These are phyloP conservation scores for Harpagoxenus sublaevis DNA, from an alignment of 2,888 invertebrate species.

Conservation along the genomic window DNA sequence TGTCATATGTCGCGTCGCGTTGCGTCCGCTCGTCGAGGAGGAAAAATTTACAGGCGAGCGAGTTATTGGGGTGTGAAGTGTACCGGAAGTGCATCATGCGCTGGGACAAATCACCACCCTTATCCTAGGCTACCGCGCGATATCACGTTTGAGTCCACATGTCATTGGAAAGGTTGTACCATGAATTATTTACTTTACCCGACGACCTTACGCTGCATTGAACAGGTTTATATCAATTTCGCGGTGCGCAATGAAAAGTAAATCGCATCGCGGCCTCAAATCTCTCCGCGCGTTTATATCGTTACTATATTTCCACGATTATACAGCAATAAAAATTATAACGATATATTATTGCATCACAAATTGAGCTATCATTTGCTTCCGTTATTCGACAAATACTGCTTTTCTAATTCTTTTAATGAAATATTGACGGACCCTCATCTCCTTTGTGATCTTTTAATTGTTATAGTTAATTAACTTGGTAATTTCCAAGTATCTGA, in stretches of 20 bases:
- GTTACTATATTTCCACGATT: neutral
- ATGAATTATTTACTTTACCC: slow-evolving; percentile 28
- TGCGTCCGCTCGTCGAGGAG: slow-evolving; percentile 7
- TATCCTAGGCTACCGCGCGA: slow-evolving; percentile 30
- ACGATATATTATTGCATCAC: neutral
- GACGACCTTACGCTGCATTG: neutral
- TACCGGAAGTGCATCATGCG: slow-evolving; percentile 55
- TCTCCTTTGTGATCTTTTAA: neutral
- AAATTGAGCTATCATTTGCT: neutral
- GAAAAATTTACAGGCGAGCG: slow-evolving; percentile 67
- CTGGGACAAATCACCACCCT: slow-evolving; percentile 64
- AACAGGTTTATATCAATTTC: slow-evolving; percentile 37
- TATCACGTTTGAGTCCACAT: slow-evolving; percentile 26
- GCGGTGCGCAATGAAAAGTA: neutral
- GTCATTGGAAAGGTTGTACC: slow-evolving; percentile 10
- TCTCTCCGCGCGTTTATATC: neutral
- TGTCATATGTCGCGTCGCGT: neutral
- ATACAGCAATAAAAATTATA: neutral
- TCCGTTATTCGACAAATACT: neutral
- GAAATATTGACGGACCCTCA: neutral
- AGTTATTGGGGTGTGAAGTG: slow-evolving; percentile 68
- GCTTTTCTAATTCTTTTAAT: neutral
- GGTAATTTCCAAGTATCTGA: neutral
- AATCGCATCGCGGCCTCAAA: neutral
- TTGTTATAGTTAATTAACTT: slow-evolving; percentile 10